A percentile compares a stretch with the other conserved stretches of the same genome.
Conservation (phyloP, 2,113 vertebrate species). For the Leptosomus discolor region DNA sequence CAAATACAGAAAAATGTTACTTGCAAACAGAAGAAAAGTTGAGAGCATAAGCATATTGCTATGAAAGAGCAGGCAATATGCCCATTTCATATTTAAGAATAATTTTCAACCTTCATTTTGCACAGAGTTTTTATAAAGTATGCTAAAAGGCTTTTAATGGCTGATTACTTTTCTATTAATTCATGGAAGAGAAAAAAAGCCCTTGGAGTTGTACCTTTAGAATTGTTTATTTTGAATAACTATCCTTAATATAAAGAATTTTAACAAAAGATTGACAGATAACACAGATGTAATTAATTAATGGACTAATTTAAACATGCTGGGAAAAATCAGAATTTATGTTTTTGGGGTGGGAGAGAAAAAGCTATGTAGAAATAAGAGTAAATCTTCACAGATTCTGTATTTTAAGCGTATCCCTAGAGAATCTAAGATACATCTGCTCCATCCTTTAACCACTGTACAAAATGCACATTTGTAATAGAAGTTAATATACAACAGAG, state of each 20-base stretch:
- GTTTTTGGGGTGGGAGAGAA: not conserved
- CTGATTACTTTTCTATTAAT: not conserved
- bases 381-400: not conserved
- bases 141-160: not conserved
- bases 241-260: not conserved
- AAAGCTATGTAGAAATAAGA: not conserved
- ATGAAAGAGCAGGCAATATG: not conserved
- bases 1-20: conserved; percentile 24
- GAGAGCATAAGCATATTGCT: not conserved
- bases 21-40: conserved; percentile 1
- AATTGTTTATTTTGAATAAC: not conserved
- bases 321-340: not conserved
- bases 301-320: not conserved
- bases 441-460: conserved; percentile 35
- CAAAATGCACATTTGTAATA: conserved; percentile 52
- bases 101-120: conserved; percentile 48
- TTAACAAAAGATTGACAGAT: not conserved
- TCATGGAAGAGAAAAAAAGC: not conserved
- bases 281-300: not conserved
- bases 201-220: not conserved
- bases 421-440: not conserved
- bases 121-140: conserved; percentile 30
- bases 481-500: conserved; percentile 16
- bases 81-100: not conserved
- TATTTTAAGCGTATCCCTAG: not conserved